Percentiles rank a stretch among this genome's conserved stretches.
Conservation (phyloP, 2,888 invertebrate genomes). For the Petrolisthes cinctipes region DNA sequence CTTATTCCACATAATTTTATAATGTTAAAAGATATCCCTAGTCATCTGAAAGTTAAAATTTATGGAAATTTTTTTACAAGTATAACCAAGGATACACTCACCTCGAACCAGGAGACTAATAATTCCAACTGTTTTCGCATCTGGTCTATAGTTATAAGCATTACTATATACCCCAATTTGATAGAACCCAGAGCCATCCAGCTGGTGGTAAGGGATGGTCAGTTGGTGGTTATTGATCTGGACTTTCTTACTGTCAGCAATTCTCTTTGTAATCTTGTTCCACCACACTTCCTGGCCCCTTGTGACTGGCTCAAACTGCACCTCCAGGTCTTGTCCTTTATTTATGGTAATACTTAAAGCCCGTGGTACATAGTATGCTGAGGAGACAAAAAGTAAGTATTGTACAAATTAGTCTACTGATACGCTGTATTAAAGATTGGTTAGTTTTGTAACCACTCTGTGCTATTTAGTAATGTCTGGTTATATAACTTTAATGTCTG, state of each 20-base stretch:
- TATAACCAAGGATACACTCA: neutral
- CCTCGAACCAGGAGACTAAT: neutral
- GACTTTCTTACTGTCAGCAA: neutral
- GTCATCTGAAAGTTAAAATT: too few species aligned
- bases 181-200: neutral
- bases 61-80: neutral
- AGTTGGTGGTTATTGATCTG: neutral
- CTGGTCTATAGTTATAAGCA: neutral
- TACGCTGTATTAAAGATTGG: too few species aligned
- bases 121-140: neutral
- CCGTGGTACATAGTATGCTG: neutral
- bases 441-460: too few species aligned
- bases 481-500: too few species aligned
- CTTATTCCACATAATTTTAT: too few species aligned
- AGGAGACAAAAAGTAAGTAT: neutral
- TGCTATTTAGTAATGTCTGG: too few species aligned
- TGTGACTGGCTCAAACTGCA: neutral
- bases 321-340: neutral
- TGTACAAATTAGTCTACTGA: too few species aligned
- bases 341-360: neutral
- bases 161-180: neutral
- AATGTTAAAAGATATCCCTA: too few species aligned
- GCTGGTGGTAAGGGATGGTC: neutral
- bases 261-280: neutral
- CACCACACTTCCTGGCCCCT: neutral